Base-by-base conservation (phyloP, 2,888 invertebrate genomes). In the Aradus depressus region DNA sequence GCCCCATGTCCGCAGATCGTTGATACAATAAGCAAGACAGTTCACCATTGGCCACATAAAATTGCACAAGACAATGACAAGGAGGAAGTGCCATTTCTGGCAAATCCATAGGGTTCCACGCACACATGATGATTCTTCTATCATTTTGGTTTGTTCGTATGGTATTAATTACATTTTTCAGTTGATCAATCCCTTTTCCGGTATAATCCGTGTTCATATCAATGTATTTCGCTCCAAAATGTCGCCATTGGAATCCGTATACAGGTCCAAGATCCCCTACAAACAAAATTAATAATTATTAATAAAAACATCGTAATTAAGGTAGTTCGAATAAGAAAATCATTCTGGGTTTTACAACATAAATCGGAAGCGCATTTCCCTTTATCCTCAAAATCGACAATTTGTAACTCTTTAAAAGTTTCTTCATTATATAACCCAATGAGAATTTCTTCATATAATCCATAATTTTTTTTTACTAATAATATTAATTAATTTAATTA, bases 221-320 rank as follows among this genome's bases (percentile, higher is more conserved):
- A 42, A 75, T 70, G 67, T 98, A 97, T 61, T 84, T 71, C 0
- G 96, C 95, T 16, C 97, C 97, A 71, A 83, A 95, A 66, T 98
- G 95, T 52, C 96, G 77, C 97, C 97, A 98, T 66, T 97, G 97
- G 65, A 97, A 98, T 0, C 96, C 97, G 72, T 97, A 97, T 2
- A 97, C 80, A 1, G 97, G 97, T 0, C 96, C 96, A 38, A 97
- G 73, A 69, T 97, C 97, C 51, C 95, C 81, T 80, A 60, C 8
- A 60, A 44, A 44, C 21, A 31, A 28, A 28, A 58, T 28, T 28
- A 28, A 28, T 28, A 28, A 28, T 28, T 28, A 28, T 10, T 28
- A 34, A 34, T 6, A 34, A 16, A 16, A 34, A 6, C 4, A 5
- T 34, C 14, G 1, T 34, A 6, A 34, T 34, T 1, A 34, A 34